phyloP scores from a whole-genome alignment of 2,797 vertebrate genomes.

The Callimico goeldii region DNA sequence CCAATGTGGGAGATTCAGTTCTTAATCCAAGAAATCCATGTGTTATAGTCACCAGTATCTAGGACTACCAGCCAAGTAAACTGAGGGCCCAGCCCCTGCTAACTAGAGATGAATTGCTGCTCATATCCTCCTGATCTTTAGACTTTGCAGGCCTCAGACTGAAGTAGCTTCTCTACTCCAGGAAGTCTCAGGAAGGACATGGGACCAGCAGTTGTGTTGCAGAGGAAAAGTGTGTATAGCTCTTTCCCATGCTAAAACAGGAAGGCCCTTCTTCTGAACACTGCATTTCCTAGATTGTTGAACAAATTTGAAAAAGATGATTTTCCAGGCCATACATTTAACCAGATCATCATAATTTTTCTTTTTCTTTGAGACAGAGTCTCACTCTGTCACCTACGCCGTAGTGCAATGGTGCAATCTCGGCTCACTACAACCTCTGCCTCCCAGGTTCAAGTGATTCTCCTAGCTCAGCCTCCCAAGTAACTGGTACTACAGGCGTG shows the following conservation, averaged over 20 bases:
- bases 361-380: too few species aligned
- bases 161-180: neutral
- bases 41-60: neutral
- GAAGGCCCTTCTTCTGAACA: neutral
- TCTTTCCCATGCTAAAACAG: neutral
- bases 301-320: neutral
- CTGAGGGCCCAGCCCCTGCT: neutral
- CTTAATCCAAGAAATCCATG: neutral
- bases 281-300: neutral
- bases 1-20: neutral
- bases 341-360: neutral
- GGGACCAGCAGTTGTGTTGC: neutral
- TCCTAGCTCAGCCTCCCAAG: too few species aligned
- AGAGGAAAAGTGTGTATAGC: neutral
- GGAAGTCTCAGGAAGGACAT: neutral
- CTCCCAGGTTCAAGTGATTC: too few species aligned
- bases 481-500: too few species aligned
- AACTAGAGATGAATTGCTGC: neutral
- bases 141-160: neutral
- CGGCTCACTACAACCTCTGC: too few species aligned
- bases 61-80: neutral
- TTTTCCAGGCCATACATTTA: neutral
- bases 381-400: too few species aligned
- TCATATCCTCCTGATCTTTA: rapidly evolving
- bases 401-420: too few species aligned